A percentile compares a stretch with the other conserved stretches of the same genome.
Conservation (phyloP, 2,113 vertebrate species). For the Sceloporus tristichus region DNA sequence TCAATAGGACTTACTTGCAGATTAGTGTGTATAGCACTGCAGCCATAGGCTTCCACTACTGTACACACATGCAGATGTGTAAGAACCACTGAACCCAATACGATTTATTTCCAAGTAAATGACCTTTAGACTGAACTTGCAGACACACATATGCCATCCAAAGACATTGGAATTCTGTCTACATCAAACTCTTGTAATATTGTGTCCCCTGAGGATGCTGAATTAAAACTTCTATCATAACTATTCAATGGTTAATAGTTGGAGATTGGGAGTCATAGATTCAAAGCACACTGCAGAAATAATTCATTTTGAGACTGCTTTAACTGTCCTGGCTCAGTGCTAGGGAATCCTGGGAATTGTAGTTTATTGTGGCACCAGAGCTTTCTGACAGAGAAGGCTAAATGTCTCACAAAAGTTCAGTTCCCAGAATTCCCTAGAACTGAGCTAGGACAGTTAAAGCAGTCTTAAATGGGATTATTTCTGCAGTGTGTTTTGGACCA, state of each 20-base stretch:
- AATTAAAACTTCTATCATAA: background rate
- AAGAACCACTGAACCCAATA: background rate
- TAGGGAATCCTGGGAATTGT: too few species aligned
- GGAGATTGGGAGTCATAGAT: background rate
- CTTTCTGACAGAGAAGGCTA: too few species aligned
- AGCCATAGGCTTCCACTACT: background rate
- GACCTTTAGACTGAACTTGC: background rate
- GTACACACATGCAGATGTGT: background rate
- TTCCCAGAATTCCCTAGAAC: too few species aligned
- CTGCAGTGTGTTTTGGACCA: too few species aligned
- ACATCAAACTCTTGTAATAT: background rate
- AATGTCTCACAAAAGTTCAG: too few species aligned
- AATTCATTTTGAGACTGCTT: too few species aligned
- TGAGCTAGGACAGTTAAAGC: too few species aligned
- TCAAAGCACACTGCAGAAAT: too few species aligned
- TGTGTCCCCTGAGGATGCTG: background rate
- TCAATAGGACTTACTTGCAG: background rate
- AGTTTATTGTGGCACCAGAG: too few species aligned
- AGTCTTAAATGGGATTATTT: too few species aligned
- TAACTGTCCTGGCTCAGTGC: too few species aligned
- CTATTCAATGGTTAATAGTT: background rate
- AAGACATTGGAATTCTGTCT: background rate
- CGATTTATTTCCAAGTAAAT: background rate
- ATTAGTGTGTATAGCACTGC: background rate
- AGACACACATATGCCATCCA: background rate